Base-by-base conservation (phyloP, 2,888 invertebrate genomes). In the Tineola bisselliella region DNA sequence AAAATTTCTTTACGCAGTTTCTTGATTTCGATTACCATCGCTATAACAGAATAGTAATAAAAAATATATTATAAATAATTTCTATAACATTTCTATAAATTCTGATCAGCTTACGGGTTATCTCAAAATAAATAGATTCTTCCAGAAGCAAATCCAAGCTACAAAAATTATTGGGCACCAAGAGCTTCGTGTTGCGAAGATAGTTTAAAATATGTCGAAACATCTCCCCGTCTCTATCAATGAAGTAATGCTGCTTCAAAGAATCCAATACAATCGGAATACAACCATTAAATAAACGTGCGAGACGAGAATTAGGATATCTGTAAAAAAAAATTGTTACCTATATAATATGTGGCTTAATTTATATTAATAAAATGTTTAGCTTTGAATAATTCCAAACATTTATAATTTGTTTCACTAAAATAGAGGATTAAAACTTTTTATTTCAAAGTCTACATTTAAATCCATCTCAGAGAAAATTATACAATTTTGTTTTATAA, bases 171-270 rank as follows among this genome's bases (percentile, higher is more conserved):
- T 93, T 92, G 0, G 98, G 96, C 69, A 98, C 91, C 64, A 96
- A 87, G 61, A 98, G 90, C 69, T 93, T 91, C 63, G 95, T 94
- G 78, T 97, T 95, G 70, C 99, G 90, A 90, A 99, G 92, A 80
- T 95, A 99, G 88, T 98, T 98, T 65, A 99, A 90, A 72, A 99
- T 96, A 79, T 99, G 97, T 18, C 98, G 91, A 87, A 99, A 99
- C 94, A 98, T 96, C 66, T 94, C 95, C 2, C 99, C 98, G 76
- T 99, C 99, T 59, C 99, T 90, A 87, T 99, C 99, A 70, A 99
- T 97, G 88, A 99, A 99, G 82, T 99, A 99, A 78, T 99, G 98
- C 76, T 98, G 98, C 81, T 98, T 98, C 67, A 98, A 84, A 4
- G 95, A 96, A 78, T 98, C 98, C 78, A 98, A 84, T 13, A 98